These are phyloP conservation scores for Dipodomys spectabilis DNA, from an alignment of 2,113 vertebrate species.

Conservation along the genomic window DNA sequence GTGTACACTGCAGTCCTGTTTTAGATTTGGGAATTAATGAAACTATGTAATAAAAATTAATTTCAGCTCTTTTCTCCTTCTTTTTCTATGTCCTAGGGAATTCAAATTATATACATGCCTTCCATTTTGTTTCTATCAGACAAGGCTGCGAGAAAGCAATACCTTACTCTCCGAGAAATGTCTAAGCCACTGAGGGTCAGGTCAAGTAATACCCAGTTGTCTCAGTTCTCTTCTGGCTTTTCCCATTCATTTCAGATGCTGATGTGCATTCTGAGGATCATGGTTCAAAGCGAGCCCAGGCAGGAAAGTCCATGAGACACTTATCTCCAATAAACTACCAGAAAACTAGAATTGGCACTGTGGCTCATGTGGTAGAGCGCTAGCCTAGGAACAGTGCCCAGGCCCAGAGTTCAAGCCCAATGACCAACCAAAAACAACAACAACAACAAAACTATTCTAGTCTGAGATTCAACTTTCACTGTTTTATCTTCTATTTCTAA, in stretches of 20 bases:
- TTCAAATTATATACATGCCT: background rate
- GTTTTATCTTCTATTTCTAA: background rate
- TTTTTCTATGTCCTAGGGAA: background rate
- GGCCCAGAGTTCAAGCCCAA: no score
- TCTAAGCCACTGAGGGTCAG: rapidly evolving
- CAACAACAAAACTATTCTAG: background rate
- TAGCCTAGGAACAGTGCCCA: no score
- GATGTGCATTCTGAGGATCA: no score
- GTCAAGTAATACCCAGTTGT: no score
- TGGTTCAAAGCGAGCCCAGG: no score
- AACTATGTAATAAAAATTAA: background rate
- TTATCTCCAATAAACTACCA: no score
- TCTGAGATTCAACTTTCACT: background rate
- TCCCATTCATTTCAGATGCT: background rate
- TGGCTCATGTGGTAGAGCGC: no score
- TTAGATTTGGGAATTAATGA: background rate
- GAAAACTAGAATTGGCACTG: no score
- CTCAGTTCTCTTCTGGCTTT: background rate
- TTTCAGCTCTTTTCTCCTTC: background rate
- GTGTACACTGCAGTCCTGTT: background rate
- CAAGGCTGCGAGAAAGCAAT: no score
- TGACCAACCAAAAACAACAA: no score
- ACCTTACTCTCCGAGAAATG: background rate
- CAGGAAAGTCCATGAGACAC: no score
- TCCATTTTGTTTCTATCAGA: background rate